phyloP scores from a whole-genome alignment of 2,888 invertebrate species.

The Noctua janthe region DNA sequence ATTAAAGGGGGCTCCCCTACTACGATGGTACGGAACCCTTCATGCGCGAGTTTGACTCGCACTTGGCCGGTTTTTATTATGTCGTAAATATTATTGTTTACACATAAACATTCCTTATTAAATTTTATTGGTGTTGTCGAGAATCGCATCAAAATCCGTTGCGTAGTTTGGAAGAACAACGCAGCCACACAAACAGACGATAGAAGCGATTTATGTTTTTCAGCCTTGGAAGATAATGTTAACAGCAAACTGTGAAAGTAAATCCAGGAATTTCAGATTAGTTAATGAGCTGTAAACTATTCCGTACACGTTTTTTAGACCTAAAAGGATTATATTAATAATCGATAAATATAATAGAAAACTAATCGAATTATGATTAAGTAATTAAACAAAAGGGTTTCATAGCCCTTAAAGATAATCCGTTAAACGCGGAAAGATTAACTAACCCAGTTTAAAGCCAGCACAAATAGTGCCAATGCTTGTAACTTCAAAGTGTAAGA shows the following conservation, averaged over 20 bases:
- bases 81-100: neutral
- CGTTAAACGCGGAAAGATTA: neutral
- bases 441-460: neutral
- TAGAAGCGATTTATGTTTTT: neutral
- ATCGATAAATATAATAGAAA: neutral
- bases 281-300: neutral
- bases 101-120: neutral
- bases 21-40: too few relatives aligned
- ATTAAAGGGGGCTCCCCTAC: too few relatives aligned
- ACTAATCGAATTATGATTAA: constrained; percentile 3
- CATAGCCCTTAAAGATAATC: neutral
- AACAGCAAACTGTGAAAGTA: neutral
- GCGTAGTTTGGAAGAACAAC: neutral
- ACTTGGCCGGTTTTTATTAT: neutral
- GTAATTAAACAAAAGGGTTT: neutral
- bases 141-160: neutral
- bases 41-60: too few relatives aligned
- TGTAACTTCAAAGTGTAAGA: neutral
- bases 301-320: neutral
- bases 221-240: neutral
- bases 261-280: neutral
- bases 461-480: neutral
- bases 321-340: neutral
- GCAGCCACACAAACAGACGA: neutral
- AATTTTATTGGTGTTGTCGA: neutral